These are phyloP conservation scores for Drosophila parthenogenetica DNA, from an alignment of 2,888 invertebrate genomes.

Conservation along the genomic window DNA sequence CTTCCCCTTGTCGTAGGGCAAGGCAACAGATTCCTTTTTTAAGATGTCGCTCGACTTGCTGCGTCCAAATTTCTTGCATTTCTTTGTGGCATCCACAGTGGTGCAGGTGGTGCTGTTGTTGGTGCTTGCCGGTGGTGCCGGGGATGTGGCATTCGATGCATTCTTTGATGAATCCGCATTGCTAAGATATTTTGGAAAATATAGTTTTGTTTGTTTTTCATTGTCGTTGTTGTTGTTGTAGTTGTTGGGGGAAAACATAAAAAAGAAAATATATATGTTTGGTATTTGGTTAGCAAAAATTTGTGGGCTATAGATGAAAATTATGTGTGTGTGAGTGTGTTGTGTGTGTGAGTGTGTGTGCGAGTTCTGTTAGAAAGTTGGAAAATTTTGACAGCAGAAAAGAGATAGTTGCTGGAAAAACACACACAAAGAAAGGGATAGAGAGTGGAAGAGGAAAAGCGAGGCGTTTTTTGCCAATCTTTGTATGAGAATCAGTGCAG, in stretches of 20 bases:
- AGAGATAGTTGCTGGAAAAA: background rate
- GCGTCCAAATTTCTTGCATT: conserved; percentile 86
- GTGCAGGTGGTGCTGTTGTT: conserved; percentile 28
- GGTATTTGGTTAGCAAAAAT: conserved; percentile 73
- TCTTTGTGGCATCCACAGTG: conserved; percentile 49
- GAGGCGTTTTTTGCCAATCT: conserved; percentile 54
- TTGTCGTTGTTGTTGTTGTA: conserved; percentile 35
- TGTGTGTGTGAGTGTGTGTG: background rate
- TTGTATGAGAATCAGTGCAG: background rate
- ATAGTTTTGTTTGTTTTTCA: conserved; percentile 31
- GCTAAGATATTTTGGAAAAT: conserved; percentile 44
- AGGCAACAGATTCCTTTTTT: conserved; percentile 86
- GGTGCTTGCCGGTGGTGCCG: conserved; percentile 38
- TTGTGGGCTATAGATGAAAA: conserved; percentile 52
- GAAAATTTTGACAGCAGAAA: background rate
- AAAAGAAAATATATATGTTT: conserved; percentile 73
- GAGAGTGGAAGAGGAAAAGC: conserved; percentile 20
- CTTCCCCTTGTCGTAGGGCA: conserved; percentile 84
- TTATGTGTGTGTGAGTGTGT: conserved; percentile 26
- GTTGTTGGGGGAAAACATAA: conserved; percentile 55
- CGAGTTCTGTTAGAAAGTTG: conserved; percentile 22
- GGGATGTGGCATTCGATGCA: conserved; percentile 63
- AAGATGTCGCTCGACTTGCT: conserved; percentile 92
- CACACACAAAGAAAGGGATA: conserved; percentile 10
- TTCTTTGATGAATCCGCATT: conserved; percentile 63